Base-by-base conservation (phyloP, 1,140 invertebrate species). In the Brachionus sp. region DNA sequence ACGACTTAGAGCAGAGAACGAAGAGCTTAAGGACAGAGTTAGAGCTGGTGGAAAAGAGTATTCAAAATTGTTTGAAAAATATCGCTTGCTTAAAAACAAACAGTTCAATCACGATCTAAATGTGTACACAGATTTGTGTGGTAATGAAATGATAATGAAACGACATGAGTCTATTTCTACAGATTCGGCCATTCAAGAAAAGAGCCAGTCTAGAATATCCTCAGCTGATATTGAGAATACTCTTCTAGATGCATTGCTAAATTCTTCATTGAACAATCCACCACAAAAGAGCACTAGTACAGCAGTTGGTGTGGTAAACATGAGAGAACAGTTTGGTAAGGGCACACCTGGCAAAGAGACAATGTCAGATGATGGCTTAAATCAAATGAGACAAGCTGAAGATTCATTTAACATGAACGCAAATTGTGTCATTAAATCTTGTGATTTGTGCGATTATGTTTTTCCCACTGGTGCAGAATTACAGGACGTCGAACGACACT, bases 11-110 rank as follows among this genome's bases (percentile, higher is more conserved):
- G 10, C 7, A 35, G 53, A 80, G 57, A 80, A 80, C 23, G 77
- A 80, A 33, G 77, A 80, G 23, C 50, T 80, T 1, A 80, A 80
- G 57, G 46, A 80, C 19, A 57, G 77, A 80, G 13, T 80, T 29
- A 80, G 57, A 62, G 50, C 50, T 37, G 77, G 77, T 9, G 77
- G 46, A 19, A 80, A 80, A 80, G 77, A 80, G 33, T 80, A 80
- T 53, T 10, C 77, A 23, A 80, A 80, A 37, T 62, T 80, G 37
- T 66, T 80, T 12, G 77, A 80, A 39, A 80, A 80, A 50, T 80
- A 80, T 50, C 77, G 77, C 9, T 44, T 62, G 19, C 5, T 57
- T 29, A 80, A 80, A 25, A 80, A 80, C 33, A 37, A 62, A 66
- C 77, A 62, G 19, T 80, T 80, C 62, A 78, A 78, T 19, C 50